Base-by-base conservation (phyloP, 2,888 invertebrate species). In the Caenorhabditis angaria region DNA sequence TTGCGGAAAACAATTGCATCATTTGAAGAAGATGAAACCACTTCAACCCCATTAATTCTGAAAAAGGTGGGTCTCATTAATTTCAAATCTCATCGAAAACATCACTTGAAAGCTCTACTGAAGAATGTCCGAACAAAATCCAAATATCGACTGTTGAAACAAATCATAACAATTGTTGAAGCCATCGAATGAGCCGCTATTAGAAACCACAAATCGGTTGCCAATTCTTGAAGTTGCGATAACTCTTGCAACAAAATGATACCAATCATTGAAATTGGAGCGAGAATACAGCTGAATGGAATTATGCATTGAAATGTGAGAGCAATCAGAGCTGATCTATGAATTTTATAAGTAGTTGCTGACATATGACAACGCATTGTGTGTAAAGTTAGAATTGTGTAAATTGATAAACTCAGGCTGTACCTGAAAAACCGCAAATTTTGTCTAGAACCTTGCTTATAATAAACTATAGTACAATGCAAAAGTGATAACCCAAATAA, bases 361-460 rank as follows among this genome's bases (percentile, higher is more conserved):
- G 69, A 64, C 61, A 69, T 60, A 53, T 69, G 69, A 1, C 32
- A 41, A 4, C 69, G 59, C 10, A 69, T 55, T 0, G 56, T 55
- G 51, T 69, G 69, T 0, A 69, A 61, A 25, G 64, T 51, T 0
- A 64, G n/a, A 56, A 64, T 61, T 14, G 69, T 69, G 20, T 59
- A 64, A 10, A 69, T 22, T 0, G 62, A 61, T 5, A 64, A 8
- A 18, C 5, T 24, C 4, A 25, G 8, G 22, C 0, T 22, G 55
- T 20, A 68, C 62, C 55, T 61, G 6, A 20, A 55, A 51, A 64
- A 59, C 0, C 54, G 14, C 48, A 59, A 68, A 35, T n/a, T n/a
- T n/a, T n/a, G n/a, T n/a, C n/a, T n/a, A n/a, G n/a, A n/a, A n/a
- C n/a, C n/a, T n/a, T n/a, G n/a, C n/a, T n/a, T n/a, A n/a, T n/a